Percentiles rank a stretch among this genome's conserved stretches.
Conservation (phyloP, 2,888 invertebrate species). For the Polietes domitor region DNA sequence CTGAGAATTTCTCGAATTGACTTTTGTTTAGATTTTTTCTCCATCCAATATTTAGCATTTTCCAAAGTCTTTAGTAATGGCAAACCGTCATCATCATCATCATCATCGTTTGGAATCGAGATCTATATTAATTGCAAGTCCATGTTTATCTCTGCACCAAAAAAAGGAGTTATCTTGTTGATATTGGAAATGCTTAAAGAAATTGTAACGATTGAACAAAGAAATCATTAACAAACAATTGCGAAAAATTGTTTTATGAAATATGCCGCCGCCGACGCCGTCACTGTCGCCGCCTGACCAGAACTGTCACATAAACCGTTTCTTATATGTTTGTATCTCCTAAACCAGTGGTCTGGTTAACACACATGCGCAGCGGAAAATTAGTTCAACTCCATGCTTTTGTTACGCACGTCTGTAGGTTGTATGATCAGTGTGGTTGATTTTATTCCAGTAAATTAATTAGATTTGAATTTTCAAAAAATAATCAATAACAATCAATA, state of each 20-base stretch:
- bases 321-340: background rate
- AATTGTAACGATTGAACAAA: slow-evolving; percentile 8
- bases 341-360: slow-evolving; percentile 13
- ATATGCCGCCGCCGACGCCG: background rate
- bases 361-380: slow-evolving; percentile 49
- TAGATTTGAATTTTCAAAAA: no score
- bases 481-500: no score
- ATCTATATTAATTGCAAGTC: no score
- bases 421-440: slow-evolving; percentile 4
- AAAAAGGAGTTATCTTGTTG: background rate
- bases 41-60: background rate
- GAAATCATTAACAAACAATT: slow-evolving; percentile 48
- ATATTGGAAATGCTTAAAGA: background rate
- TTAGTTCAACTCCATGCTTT: slow-evolving; percentile 44
- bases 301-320: slow-evolving; percentile 57
- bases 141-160: background rate
- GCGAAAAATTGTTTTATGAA: background rate
- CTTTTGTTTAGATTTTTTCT: background rate
- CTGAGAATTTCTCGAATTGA: background rate
- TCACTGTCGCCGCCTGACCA: slow-evolving; percentile 42
- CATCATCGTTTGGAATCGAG: no score
- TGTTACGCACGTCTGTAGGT: background rate
- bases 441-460: no score
- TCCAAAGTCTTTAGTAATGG: background rate
- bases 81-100: no score